These are phyloP conservation scores for Eupleurogrammus muticus DNA, from an alignment of 2,797 vertebrate genomes.

Conservation along the genomic window DNA sequence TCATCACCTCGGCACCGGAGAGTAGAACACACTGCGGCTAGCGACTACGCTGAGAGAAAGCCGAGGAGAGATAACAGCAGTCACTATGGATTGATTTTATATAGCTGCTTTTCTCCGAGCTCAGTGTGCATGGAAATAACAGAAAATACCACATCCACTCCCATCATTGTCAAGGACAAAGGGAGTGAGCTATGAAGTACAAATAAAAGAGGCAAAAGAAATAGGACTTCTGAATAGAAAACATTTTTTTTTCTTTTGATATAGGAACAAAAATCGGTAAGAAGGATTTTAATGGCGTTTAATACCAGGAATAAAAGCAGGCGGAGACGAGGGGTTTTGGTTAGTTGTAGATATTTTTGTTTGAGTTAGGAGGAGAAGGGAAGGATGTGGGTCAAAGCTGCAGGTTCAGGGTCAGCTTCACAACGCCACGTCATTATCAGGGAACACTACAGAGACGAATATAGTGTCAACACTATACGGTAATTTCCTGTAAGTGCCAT, in stretches of 20 bases:
- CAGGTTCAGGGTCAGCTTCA: constrained; percentile 38
- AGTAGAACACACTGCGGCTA: constrained; percentile 44
- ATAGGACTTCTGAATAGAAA: constrained; percentile 24
- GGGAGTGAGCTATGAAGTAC: constrained; percentile 30
- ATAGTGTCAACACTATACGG: constrained; percentile 27
- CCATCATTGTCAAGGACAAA: constrained; percentile 63
- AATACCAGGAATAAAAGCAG: constrained; percentile 19
- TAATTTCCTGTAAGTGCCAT: constrained; percentile 56
- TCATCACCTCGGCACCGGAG: constrained; percentile 59
- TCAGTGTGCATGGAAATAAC: constrained; percentile 57
- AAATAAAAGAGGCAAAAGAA: constrained; percentile 46
- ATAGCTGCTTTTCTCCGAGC: constrained; percentile 55
- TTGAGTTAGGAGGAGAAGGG: constrained; percentile 13
- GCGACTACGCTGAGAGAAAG: constrained; percentile 25
- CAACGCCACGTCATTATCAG: constrained; percentile 46
- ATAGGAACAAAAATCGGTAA: background rate
- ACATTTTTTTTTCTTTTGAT: background rate
- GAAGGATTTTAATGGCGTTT: constrained; percentile 4
- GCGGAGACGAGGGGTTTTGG: background rate
- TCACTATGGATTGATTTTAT: constrained; percentile 69
- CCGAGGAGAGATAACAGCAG: constrained; percentile 60
- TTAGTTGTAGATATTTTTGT: constrained; percentile 14
- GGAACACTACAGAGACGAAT: constrained; percentile 39
- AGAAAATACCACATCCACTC: constrained; percentile 56
- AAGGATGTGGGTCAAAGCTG: constrained; percentile 60